These are phyloP conservation scores for Clytia hemisphaerica DNA, from an alignment of 30 jellyfish, hydroid and myxozoan species.

Conservation along the genomic window DNA sequence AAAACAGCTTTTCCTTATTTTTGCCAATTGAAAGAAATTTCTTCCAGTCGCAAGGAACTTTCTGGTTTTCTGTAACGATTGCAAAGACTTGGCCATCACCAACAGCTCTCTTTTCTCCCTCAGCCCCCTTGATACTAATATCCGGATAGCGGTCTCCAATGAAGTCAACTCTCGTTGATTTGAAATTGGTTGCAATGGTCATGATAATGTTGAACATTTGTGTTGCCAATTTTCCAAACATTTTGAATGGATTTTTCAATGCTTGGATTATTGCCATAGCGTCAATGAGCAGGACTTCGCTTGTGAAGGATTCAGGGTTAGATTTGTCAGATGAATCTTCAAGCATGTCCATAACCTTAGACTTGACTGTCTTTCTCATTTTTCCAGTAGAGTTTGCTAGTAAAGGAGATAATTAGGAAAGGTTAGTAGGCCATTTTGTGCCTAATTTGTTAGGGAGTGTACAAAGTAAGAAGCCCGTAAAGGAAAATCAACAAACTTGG, in stretches of 20 bases:
- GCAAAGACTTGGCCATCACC: conserved; percentile 16
- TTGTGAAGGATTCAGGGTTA: not conserved
- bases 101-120: conserved; percentile 25
- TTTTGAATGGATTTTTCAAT: not conserved
- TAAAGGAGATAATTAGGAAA: conserved; percentile 11
- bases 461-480: too few species aligned
- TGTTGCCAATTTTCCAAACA: conserved; percentile 14
- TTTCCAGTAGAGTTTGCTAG: conserved; percentile 13
- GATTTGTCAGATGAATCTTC: not conserved
- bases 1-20: conserved; percentile 25
- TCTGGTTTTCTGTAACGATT: conserved; percentile 12
- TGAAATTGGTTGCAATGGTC: conserved; percentile 5
- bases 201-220: not conserved
- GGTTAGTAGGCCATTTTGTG: conserved; percentile 15
- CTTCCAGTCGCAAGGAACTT: conserved; percentile 25
- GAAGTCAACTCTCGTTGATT: conserved; percentile 28
- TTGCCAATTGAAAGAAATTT: conserved; percentile 31
- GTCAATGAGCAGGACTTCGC: conserved; percentile 17
- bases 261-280: conserved; percentile 36
- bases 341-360: conserved; percentile 10
- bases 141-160: conserved; percentile 30
- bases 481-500: too few species aligned
- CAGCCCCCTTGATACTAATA: conserved; percentile 23
- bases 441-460: too few species aligned
- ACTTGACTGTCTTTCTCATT: conserved; percentile 2